Evolutionary conservation across 2,797 vertebrate species (phyloP), one percentile per base, ranked within the genome.

Genomic region (Heteromormyrus szaboi): DNA sequence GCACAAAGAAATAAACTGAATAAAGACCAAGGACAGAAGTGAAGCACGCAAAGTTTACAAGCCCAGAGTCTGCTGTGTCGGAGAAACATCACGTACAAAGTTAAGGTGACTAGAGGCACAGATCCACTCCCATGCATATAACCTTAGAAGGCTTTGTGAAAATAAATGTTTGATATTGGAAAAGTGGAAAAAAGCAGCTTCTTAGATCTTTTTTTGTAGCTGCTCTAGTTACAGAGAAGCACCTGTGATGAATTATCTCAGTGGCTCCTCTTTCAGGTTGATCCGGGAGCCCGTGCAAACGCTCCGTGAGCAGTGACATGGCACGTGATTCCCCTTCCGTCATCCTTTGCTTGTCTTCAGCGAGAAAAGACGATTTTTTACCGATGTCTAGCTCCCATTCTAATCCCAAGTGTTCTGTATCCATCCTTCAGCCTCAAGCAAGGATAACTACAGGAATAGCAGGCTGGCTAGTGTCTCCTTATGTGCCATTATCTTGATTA

Each of bases 231-330:
- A n/a, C 62, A 46, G 50, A 5, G 87, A 50, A 53, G 65, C 87
- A 88, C 87, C 87, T 88, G 87, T 46, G 50, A 88, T 14, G 33
- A n/a, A 53, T 76, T 76, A 88, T 48, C 14, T 29, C 1, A 12
- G 22, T 2, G 62, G 65, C 25, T 50, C 65, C 46, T 4, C 7
- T 44, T 44, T 19, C 37, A 14, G 41, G 72, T 11, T 44, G 12
- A 19, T n/a, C 33, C 37, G 17, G 72, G 72, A 79, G 33, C 37
- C 37, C 2, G 6, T 5, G 37, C 14, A 79, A 7, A 79, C 1
- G 7, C 37, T 19, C 37, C 37, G 37, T 2, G 14, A 44, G 14
- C 17, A 9, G 41, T n/a, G 72, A 79, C 72, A 79, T 19, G 41
- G 19, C 72, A 79, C 37, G 37, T 8, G 17, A 79, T 87, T 87